Evolutionary conservation across 1,140 invertebrate genomes (phyloP), one percentile per base, ranked within the genome.

Genomic region (Rhopalosiphum maidis): DNA sequence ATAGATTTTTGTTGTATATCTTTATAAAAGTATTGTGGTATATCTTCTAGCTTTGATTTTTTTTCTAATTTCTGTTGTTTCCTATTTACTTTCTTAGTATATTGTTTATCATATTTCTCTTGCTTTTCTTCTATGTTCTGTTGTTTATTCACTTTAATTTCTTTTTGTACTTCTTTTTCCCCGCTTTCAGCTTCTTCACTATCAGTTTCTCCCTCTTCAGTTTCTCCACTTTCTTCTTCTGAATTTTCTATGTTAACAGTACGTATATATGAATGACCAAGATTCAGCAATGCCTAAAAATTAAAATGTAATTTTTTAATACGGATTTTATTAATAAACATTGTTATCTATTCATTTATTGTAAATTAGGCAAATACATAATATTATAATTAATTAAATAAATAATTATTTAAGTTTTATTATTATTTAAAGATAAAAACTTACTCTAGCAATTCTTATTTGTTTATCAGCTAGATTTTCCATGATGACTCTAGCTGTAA

Each of bases 201-300:
- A 83, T 94, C 93, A 92, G 89, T 85, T 87, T 37, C 90, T 93
- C 51, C 93, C 55, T 88, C 51, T 60, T 93, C 87, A 43, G 68
- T 86, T 94, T 93, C 90, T 94, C 90, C 93, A 93, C 94, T 94
- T 89, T 86, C 94, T 89, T 68, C 88, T n/a, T 87, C 86, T 83
- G 25, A 60, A 48, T 85, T 37, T 54, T 30, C 55, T 86, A 93
- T 77, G 9, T 88, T 60, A 90, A 55, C 55, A 55, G 55, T 68
- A 35, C 35, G 46, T 1, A 77, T n/a, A 77, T 55, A 93, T 77
- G 85, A 90, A 68, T 68, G 87, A 30, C 77, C 89, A 77, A 89
- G 55, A 90, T 85, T 85, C 37, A 90, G 37, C 37, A 90, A 82
- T 88, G 55, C n/a, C 87, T 89, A 51, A 30, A 48, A 90, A 37